Evolutionary conservation across 2,113 vertebrate genomes (phyloP).

Genomic region (Aptenodytes forsteri): DNA sequence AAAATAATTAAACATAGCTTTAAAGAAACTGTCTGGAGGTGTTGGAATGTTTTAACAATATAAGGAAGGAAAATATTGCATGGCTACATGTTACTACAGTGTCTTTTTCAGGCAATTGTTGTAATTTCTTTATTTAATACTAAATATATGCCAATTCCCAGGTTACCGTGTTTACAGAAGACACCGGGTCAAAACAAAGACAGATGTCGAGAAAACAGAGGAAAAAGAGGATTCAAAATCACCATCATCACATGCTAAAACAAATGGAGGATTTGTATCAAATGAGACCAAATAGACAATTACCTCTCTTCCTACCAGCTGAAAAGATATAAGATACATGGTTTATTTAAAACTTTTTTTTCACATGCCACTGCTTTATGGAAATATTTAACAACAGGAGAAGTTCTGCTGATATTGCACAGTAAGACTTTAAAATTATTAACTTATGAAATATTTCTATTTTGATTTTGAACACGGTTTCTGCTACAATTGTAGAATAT

Average conservation of each 20-base stretch:
- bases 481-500: not conserved
- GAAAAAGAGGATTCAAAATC: not conserved
- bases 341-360: not conserved
- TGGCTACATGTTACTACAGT: not conserved
- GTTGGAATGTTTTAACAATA: not conserved
- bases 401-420: not conserved
- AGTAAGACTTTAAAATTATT: not conserved
- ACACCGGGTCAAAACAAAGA: not conserved
- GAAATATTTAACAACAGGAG: conserved; percentile 10
- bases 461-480: not conserved
- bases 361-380: not conserved
- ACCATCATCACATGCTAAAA: not conserved
- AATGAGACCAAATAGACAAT: conserved; percentile 53
- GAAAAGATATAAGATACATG: not conserved
- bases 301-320: not conserved
- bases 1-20: not conserved
- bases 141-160: conserved; percentile 52
- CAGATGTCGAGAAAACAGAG: not conserved
- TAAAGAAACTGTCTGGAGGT: not conserved
- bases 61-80: not conserved
- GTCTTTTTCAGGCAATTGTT: not conserved
- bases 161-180: conserved; percentile 80
- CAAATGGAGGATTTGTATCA: conserved; percentile 76
- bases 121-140: conserved; percentile 11
- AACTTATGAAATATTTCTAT: not conserved